A percentile compares a stretch with the other conserved stretches of the same genome.
phyloP scores from a whole-genome alignment of 2,797 vertebrate genomes.

The Falco columbarius region DNA sequence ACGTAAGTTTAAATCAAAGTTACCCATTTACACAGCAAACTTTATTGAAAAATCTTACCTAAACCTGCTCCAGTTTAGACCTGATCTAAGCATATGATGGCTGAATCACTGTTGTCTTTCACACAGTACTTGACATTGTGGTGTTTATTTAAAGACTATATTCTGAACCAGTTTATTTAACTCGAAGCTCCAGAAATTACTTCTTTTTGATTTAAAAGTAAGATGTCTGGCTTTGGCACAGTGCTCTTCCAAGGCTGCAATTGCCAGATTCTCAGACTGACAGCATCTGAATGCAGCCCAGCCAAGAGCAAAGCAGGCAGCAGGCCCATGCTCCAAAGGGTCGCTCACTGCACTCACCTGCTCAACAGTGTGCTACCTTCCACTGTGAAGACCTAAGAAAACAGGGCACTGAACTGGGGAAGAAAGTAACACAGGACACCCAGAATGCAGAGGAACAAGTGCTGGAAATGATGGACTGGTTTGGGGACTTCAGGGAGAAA shows the following conservation, averaged over 20 bases:
- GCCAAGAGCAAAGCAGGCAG: neutral
- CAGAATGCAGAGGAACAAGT: neutral
- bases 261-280: neutral
- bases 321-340: neutral
- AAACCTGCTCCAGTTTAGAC: neutral
- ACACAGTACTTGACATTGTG: neutral
- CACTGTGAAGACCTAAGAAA: neutral
- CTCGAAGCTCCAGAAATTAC: neutral
- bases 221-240: neutral
- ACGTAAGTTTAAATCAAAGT: neutral
- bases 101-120: neutral
- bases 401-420: rapidly evolving
- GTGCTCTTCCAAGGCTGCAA: neutral
- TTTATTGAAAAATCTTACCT: neutral
- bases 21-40: neutral
- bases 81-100: neutral
- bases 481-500: neutral
- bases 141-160: neutral
- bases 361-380: neutral
- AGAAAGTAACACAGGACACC: neutral
- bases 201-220: neutral
- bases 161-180: neutral
- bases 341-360: neutral
- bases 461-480: neutral
- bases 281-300: neutral